Percentiles rank a stretch among this genome's conserved stretches.
phyloP scores from a whole-genome alignment of 2,113 vertebrate genomes.

The Brachyhypopomus occidentalis region DNA sequence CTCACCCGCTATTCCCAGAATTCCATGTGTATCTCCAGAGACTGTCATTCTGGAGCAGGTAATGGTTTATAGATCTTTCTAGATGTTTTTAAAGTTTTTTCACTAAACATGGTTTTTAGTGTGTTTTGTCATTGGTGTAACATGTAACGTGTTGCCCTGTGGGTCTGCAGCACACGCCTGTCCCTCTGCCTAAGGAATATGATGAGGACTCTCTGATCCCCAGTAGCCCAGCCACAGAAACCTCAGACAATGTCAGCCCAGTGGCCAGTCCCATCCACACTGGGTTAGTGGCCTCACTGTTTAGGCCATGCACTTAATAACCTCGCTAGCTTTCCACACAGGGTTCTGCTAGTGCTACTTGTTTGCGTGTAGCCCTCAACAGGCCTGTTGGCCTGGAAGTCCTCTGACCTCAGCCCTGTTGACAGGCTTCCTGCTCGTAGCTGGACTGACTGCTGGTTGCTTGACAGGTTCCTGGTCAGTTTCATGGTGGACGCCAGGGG shows the following conservation, averaged over 20 bases:
- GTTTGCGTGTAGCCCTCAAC: not conserved
- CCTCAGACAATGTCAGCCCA: slow-evolving; percentile 96
- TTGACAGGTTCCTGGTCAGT: slow-evolving; percentile 90
- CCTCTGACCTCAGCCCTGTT: not conserved
- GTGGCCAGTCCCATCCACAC: slow-evolving; percentile 98
- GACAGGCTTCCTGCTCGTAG: not conserved
- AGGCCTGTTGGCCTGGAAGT: not conserved
- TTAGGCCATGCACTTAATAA: not conserved
- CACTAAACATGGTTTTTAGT: slow-evolving; percentile 9
- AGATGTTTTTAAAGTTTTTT: not conserved
- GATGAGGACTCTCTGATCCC: slow-evolving; percentile 96
- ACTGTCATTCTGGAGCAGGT: slow-evolving; percentile 85
- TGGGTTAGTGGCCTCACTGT: slow-evolving; percentile 75
- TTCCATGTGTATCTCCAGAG: slow-evolving; percentile 91
- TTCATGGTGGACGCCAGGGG: slow-evolving; percentile 98
- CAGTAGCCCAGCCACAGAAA: slow-evolving; percentile 96
- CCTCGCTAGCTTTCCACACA: not conserved
- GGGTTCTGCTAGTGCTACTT: not conserved
- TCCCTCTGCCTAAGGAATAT: slow-evolving; percentile 86
- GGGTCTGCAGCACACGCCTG: slow-evolving; percentile 73
- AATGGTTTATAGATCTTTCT: slow-evolving; percentile 24
- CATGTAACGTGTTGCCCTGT: slow-evolving; percentile 33
- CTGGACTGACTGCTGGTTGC: slow-evolving; percentile 13
- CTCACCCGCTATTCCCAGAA: slow-evolving; percentile 86
- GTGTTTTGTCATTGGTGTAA: slow-evolving; percentile 23